These are phyloP conservation scores for zebrafish (Danio rerio) DNA, from an alignment of 2,113 vertebrate genomes.

Conservation along the genomic window GRCz12tu NC_133190.1:33197501-33198000, in stretches of 20 bases:
- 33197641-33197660: slow-evolving; percentile 8
- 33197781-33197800: too few relatives aligned
- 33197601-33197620: slow-evolving; percentile 24
- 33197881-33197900: too few relatives aligned
- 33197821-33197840: too few relatives aligned
- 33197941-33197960: too few relatives aligned
- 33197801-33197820: too few relatives aligned
- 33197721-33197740: neutral
- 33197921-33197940: too few relatives aligned
- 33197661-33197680: neutral
- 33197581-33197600: slow-evolving; percentile 30
- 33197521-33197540: slow-evolving; percentile 27
- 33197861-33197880: too few relatives aligned
- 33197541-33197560: slow-evolving; percentile 11
- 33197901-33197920: too few relatives aligned
- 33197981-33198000: too few relatives aligned
- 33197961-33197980: too few relatives aligned
- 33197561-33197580: slow-evolving; percentile 5
- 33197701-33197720: neutral
- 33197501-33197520: neutral
- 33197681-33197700: neutral
- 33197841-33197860: too few relatives aligned
- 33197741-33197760: neutral
- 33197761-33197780: too few relatives aligned
- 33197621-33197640: slow-evolving; percentile 19